Base-by-base conservation (phyloP, 1,140 invertebrate genomes). In the Branchinecta lynchi region DNA sequence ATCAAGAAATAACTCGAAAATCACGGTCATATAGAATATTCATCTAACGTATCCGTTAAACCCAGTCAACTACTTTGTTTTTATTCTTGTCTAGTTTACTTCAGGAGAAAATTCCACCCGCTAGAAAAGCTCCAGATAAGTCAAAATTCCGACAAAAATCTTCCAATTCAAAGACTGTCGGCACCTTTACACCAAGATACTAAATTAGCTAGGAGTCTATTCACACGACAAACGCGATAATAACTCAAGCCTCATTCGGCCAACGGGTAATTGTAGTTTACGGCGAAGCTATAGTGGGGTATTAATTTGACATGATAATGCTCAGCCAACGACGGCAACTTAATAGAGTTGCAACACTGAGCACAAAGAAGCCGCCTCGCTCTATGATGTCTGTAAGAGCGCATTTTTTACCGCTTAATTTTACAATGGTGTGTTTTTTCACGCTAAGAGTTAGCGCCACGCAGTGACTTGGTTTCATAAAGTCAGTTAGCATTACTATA, bases 231-330 rank as follows among this genome's bases (percentile, higher is more conserved):
- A 60, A 60, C 51, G 2, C 51, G 17, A 12, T 60, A 60, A 60
- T 60, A 60, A 60, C 51, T 60, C 51, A 60, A 60, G 17, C 12
- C 51, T 60, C 12, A 60, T 60, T 60, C 51, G 51, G 17, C 12
- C 51, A 12, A 60, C 17, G 51, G 51, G 51, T 60, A 60, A 60
- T 60, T 60, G 51, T 60, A 60, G 51, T 60, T 60, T 60, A 60
- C 51, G 51, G 51, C 51, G 17, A 60, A 15, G 51, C 51, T 60
- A 60, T 60, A 60, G 51, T 60, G 51, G 51, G 51, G 51, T 60
- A 60, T 60, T 60, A 60, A 60, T 60, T 60, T 60, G 51, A 60
- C 51, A 60, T 60, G 51, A 60, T 60, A 60, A 60, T 60, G 51
- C 51, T 6, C 17, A 60, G 51, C 51, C 17, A 20, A 60, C 12